Conservation (phyloP, 2,113 vertebrate genomes). For the Larimichthys polyactis region DNA sequence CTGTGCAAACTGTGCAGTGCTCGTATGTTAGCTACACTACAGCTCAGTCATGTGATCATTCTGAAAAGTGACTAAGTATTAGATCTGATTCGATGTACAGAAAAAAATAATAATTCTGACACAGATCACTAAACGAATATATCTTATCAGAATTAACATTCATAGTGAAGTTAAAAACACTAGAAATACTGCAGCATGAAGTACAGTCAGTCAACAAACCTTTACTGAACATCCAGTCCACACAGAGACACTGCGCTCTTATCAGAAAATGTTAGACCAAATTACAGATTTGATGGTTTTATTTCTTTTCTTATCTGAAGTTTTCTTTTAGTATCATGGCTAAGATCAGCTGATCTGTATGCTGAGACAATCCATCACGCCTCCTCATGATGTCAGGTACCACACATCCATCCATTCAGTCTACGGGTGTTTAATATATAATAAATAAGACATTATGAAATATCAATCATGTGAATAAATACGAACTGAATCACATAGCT, state of each 20-base stretch:
- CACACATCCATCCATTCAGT: not conserved
- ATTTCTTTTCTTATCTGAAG: not conserved
- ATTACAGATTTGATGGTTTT: not conserved
- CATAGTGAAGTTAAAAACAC: conserved; percentile 7
- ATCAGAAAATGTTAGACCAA: not conserved
- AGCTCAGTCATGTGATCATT: conserved; percentile 56
- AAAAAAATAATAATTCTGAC: conserved; percentile 45
- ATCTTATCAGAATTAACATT: conserved; percentile 31
- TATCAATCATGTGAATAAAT: not conserved
- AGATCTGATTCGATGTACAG: conserved; percentile 59
- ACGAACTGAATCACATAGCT: not conserved
- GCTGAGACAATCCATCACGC: not conserved
- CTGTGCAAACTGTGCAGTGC: not conserved
- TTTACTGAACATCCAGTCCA: not conserved
- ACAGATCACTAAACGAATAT: conserved; percentile 47
- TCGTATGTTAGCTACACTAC: conserved; percentile 6
- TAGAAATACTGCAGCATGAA: not conserved
- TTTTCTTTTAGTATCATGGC: not conserved
- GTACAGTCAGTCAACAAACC: not conserved
- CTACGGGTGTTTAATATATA: not conserved
- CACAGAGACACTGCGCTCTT: not conserved
- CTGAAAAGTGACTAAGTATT: conserved; percentile 38
- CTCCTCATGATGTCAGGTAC: not conserved
- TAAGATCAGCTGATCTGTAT: not conserved
- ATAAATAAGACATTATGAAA: not conserved